phyloP scores from a whole-genome alignment of 2,888 invertebrate genomes.

The Leptodirus hochenwartii region DNA sequence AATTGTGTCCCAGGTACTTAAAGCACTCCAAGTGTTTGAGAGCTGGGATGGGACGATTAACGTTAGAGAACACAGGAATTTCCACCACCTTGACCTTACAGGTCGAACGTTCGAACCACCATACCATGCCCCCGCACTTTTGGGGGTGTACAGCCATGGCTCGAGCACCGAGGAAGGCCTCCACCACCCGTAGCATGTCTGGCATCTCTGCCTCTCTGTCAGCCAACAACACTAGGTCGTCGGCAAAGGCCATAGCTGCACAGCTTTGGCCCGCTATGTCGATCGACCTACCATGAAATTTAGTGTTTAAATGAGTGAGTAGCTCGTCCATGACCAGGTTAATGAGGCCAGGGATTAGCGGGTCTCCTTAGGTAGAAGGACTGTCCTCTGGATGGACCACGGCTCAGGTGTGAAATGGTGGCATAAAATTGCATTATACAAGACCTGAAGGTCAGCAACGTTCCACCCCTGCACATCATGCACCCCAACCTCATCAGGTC shows the following conservation, averaged over 20 bases:
- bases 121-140: conserved; percentile 9
- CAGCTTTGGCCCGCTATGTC: conserved; percentile 8
- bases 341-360: conserved; percentile 16
- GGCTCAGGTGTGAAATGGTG: too few relatives aligned
- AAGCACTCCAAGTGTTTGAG: too few relatives aligned
- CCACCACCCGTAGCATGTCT: conserved; percentile 11
- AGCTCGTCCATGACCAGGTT: conserved; percentile 15
- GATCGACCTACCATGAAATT: conserved; percentile 9
- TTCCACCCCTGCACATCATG: too few relatives aligned
- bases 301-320: conserved; percentile 7
- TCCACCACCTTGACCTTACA: not conserved
- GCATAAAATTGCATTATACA: too few relatives aligned
- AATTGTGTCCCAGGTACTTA: too few relatives aligned
- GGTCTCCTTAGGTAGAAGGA: conserved; percentile 26
- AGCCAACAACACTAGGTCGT: conserved; percentile 20
- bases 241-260: conserved; percentile 20
- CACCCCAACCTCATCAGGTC: too few relatives aligned
- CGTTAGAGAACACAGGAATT: conserved; percentile 1
- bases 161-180: conserved; percentile 8
- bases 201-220: conserved; percentile 18
- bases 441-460: too few relatives aligned
- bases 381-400: too few relatives aligned
- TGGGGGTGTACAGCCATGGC: conserved; percentile 13
- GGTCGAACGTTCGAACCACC: conserved; percentile 6
- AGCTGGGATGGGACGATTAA: too few relatives aligned